These are phyloP conservation scores for Meles meles DNA, from an alignment of 2,113 vertebrate species.

Conservation along the genomic window DNA sequence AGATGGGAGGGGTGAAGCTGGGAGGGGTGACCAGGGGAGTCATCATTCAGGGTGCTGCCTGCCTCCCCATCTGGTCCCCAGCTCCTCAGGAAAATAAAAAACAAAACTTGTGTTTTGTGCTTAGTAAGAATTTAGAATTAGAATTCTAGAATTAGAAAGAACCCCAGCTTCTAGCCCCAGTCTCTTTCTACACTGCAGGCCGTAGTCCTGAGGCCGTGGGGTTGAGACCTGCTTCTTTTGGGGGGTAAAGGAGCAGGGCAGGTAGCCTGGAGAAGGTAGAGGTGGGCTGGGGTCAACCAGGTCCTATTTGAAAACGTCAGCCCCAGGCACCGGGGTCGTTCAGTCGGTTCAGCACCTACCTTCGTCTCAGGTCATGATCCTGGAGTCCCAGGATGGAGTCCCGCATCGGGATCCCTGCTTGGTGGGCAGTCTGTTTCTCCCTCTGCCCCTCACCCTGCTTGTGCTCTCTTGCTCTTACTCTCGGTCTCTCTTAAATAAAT, in stretches of 20 bases:
- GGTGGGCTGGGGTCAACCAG: too few relatives aligned
- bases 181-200: background rate
- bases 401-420: too few relatives aligned
- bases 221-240: background rate
- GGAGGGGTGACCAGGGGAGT: background rate
- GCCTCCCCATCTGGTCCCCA: fast-evolving
- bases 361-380: too few relatives aligned
- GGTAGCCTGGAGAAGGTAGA: background rate
- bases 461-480: too few relatives aligned
- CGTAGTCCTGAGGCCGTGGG: background rate
- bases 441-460: too few relatives aligned
- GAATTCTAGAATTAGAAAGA: too few relatives aligned
- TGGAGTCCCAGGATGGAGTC: too few relatives aligned
- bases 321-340: too few relatives aligned
- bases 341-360: too few relatives aligned
- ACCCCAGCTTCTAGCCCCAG: background rate
- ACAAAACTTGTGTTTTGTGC: background rate
- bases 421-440: too few relatives aligned
- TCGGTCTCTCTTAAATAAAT: too few relatives aligned
- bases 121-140: too few relatives aligned
- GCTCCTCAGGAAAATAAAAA: background rate
- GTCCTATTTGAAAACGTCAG: background rate
- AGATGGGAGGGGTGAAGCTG: background rate
- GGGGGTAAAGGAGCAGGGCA: background rate
- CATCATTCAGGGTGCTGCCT: background rate